phyloP scores from a whole-genome alignment of 23 tunicate species.

The Ciona savignyi region DNA sequence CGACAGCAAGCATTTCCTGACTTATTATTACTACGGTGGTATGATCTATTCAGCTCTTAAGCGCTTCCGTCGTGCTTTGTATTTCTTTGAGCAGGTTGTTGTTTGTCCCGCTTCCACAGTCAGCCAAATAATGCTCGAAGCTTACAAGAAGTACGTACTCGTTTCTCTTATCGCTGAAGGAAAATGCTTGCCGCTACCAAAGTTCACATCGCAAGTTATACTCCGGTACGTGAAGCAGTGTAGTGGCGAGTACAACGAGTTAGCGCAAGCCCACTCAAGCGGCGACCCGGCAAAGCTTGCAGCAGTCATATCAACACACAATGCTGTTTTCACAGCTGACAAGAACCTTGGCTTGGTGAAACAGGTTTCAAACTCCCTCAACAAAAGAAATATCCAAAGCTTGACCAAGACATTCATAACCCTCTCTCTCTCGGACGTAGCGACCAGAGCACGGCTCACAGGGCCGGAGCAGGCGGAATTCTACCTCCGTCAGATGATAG shows the following conservation, averaged over 20 bases:
- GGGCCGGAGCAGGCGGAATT: slow-evolving; percentile 69
- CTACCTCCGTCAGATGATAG: slow-evolving; percentile 68
- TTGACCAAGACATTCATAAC: slow-evolving; percentile 85
- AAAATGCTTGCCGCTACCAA: slow-evolving; percentile 60
- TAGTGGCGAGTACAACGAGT: slow-evolving; percentile 16
- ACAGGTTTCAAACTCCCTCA: slow-evolving; percentile 49
- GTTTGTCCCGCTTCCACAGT: slow-evolving; percentile 75
- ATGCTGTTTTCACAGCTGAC: slow-evolving; percentile 40
- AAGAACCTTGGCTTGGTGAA: slow-evolving; percentile 72
- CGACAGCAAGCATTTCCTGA: slow-evolving; percentile 57
- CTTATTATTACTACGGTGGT: slow-evolving; percentile 85
- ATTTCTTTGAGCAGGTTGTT: slow-evolving; percentile 81
- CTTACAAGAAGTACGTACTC: slow-evolving; percentile 69
- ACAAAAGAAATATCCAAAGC: slow-evolving; percentile 65
- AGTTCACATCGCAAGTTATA: slow-evolving; percentile 74
- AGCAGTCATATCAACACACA: slow-evolving; percentile 32
- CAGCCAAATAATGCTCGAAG: slow-evolving; percentile 81
- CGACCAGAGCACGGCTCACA: slow-evolving; percentile 43
- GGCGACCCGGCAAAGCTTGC: slow-evolving; percentile 47
- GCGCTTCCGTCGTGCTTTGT: slow-evolving; percentile 44
- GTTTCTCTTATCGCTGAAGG: slow-evolving; percentile 63
- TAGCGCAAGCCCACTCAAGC: slow-evolving; percentile 33
- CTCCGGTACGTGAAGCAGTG: slow-evolving; percentile 51
- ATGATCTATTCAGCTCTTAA: slow-evolving; percentile 81
- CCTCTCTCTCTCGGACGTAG: slow-evolving; percentile 71